A percentile compares a stretch with the other conserved stretches of the same genome.
These are phyloP conservation scores for Epistrophe eligans DNA, from an alignment of 2,888 invertebrate genomes.

Conservation along the genomic window DNA sequence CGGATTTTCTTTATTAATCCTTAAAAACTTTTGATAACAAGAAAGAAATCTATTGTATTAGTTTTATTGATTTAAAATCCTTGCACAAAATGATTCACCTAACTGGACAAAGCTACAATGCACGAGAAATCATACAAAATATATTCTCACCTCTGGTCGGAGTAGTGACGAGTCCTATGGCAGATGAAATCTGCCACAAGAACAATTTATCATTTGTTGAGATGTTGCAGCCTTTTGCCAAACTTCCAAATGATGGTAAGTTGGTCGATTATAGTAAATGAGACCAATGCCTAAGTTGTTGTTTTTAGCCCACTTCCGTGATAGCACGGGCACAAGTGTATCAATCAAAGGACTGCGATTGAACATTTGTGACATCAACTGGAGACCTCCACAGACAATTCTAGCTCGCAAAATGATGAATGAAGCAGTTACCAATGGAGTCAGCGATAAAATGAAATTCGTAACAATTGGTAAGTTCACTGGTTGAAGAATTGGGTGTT, in stretches of 20 bases:
- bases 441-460: constrained; percentile 85
- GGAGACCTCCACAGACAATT: constrained; percentile 91
- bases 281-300: background rate
- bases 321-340: constrained; percentile 90
- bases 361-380: constrained; percentile 91
- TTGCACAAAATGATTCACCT: constrained; percentile 82
- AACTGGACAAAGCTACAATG: constrained; percentile 87
- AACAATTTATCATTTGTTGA: constrained; percentile 96
- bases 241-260: constrained; percentile 89
- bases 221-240: constrained; percentile 94
- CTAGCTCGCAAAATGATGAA: constrained; percentile 93
- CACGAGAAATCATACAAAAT: constrained; percentile 94
- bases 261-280: constrained; percentile 18
- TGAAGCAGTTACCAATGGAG: constrained; percentile 89
- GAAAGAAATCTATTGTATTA: background rate
- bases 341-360: constrained; percentile 91
- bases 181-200: constrained; percentile 93
- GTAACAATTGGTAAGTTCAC: constrained; percentile 85
- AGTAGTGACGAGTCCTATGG: constrained; percentile 92
- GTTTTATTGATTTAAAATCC: background rate
- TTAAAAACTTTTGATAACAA: background rate
- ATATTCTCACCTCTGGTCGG: constrained; percentile 96
- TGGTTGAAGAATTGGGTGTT: background rate
- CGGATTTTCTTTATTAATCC: constrained; percentile 8
- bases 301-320: constrained; percentile 90